These are phyloP conservation scores for Passer montanus DNA, from an alignment of 2,113 vertebrate species.

Conservation along the genomic window DNA sequence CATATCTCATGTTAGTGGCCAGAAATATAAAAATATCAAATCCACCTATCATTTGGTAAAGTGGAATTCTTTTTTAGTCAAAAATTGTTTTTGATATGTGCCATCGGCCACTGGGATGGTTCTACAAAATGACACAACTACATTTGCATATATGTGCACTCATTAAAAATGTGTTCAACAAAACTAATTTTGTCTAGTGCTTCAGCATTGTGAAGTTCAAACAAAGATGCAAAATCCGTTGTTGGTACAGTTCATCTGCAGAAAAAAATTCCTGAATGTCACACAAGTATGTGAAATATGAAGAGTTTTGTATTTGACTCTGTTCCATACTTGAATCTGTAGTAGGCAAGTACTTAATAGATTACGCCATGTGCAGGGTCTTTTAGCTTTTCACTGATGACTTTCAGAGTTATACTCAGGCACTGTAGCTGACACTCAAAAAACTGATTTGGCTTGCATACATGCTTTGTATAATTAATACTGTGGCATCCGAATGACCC, in stretches of 20 bases:
- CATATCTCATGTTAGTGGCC: not conserved
- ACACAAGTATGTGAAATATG: not conserved
- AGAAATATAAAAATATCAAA: not conserved
- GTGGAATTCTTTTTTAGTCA: not conserved
- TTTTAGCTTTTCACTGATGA: not conserved
- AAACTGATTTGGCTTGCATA: not conserved
- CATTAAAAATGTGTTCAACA: not conserved
- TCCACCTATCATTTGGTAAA: not conserved
- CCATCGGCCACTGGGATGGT: not conserved
- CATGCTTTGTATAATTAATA: not conserved
- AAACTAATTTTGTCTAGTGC: not conserved
- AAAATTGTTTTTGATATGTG: not conserved
- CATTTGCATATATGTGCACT: fast-evolving
- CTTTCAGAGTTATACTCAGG: not conserved
- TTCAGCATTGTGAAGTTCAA: not conserved
- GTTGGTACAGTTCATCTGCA: not conserved
- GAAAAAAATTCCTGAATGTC: not conserved
- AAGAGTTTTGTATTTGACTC: not conserved
- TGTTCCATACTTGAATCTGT: not conserved
- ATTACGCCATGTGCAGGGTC: not conserved
- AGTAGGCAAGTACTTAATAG: not conserved
- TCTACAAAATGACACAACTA: not conserved
- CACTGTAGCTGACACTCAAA: not conserved
- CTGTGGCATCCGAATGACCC: not conserved
- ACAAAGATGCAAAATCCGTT: not conserved